phyloP scores from a whole-genome alignment of 2,797 vertebrate genomes.

The Scleropages formosus region DNA sequence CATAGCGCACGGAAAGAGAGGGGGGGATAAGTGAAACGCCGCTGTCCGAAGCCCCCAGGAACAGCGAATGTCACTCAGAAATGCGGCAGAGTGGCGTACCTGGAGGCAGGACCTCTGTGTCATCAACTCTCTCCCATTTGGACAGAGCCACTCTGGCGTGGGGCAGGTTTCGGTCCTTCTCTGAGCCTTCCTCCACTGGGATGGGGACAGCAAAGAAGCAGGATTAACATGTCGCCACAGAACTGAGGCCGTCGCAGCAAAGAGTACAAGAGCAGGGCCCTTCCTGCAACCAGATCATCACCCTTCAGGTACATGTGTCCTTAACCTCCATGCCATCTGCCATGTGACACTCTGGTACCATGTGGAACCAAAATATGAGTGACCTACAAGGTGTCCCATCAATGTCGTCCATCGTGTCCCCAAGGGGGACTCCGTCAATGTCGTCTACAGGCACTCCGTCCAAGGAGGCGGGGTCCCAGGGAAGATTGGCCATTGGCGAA shows the following conservation, averaged over 20 bases:
- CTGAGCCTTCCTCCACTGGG: slow-evolving; percentile 64
- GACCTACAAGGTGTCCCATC: slow-evolving; percentile 75
- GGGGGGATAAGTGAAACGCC: neutral
- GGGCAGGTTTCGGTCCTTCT: slow-evolving; percentile 43
- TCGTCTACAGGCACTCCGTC: slow-evolving; percentile 73
- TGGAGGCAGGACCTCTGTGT: slow-evolving; percentile 53
- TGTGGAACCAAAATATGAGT: neutral
- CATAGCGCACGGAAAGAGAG: neutral
- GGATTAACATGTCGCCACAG: neutral
- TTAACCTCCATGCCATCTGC: too few relatives aligned
- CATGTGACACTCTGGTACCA: too few relatives aligned
- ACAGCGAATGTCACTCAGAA: neutral
- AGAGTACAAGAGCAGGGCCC: too few relatives aligned
- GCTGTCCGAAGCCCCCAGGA: too few relatives aligned
- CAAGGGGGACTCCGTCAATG: slow-evolving; percentile 73
- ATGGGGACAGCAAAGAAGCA: neutral
- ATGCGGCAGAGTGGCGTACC: slow-evolving; percentile 45
- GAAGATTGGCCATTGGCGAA: slow-evolving; percentile 56
- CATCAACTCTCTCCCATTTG: slow-evolving; percentile 72
- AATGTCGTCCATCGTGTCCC: slow-evolving; percentile 65
- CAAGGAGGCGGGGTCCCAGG: slow-evolving; percentile 66
- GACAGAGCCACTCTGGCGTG: slow-evolving; percentile 67
- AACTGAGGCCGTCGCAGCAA: neutral
- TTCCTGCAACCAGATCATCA: too few relatives aligned
- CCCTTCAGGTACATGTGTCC: too few relatives aligned